phyloP scores from a whole-genome alignment of 2,113 vertebrate species.

The Chaetorhynchus papuensis region DNA sequence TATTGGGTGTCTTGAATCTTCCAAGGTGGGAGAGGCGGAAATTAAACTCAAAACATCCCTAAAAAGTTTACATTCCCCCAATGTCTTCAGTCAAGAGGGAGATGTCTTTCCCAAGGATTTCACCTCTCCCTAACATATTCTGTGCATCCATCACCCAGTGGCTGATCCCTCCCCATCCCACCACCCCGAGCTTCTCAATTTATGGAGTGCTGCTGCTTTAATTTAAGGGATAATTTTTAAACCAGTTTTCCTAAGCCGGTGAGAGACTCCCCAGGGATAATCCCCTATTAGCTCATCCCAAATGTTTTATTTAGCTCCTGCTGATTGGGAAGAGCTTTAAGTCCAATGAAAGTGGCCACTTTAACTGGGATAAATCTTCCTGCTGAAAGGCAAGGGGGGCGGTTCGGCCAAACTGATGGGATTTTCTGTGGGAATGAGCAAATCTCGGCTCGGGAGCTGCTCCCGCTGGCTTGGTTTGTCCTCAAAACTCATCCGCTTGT shows the following conservation, averaged over 20 bases:
- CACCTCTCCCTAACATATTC: neutral
- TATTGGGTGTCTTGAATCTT: neutral
- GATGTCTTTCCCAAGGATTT: neutral
- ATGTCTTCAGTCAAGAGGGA: neutral
- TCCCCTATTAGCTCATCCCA: neutral
- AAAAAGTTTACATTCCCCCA: neutral
- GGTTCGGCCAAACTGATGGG: neutral
- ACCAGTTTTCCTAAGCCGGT: neutral
- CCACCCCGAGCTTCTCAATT: neutral
- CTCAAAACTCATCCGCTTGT: neutral
- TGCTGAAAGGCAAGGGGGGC: neutral
- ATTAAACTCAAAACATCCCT: neutral
- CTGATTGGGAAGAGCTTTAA: neutral
- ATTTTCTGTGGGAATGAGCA: neutral
- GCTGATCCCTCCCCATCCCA: neutral
- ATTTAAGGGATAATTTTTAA: neutral
- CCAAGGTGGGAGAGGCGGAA: neutral
- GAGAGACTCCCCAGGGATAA: neutral
- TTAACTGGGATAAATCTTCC: neutral
- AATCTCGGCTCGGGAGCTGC: neutral
- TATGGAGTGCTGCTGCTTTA: neutral
- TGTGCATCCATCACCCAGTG: neutral
- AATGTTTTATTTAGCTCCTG: neutral
- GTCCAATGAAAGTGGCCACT: neutral
- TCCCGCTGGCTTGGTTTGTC: neutral